These are phyloP conservation scores for Hesperophylax magnus DNA, from an alignment of 1,140 invertebrate species.

Conservation along the genomic window DNA sequence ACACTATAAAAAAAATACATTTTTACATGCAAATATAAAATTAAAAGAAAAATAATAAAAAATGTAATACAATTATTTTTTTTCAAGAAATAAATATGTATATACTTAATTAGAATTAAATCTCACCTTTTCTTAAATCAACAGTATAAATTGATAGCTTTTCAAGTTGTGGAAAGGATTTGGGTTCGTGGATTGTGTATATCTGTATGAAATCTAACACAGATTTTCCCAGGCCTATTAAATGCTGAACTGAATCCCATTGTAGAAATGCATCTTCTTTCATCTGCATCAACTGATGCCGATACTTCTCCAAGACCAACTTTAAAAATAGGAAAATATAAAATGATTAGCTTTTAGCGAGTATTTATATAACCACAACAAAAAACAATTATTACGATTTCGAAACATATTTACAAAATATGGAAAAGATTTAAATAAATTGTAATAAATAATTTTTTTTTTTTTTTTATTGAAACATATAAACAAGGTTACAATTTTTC, in stretches of 20 bases:
- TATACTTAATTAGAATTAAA: slow-evolving; percentile 10
- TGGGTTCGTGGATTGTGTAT: slow-evolving; percentile 64
- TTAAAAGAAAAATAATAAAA: slow-evolving; percentile 12
- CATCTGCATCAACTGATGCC: slow-evolving; percentile 61
- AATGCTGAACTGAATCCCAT: slow-evolving; percentile 60
- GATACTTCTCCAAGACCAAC: slow-evolving; percentile 66
- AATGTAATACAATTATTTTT: no score
- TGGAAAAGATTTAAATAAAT: no score
- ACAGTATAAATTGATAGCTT: slow-evolving; percentile 59
- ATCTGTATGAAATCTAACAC: slow-evolving; percentile 64
- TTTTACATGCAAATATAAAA: not conserved
- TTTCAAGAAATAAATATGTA: slow-evolving; percentile 5
- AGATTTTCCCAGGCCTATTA: slow-evolving; percentile 64
- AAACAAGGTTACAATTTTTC: no score
- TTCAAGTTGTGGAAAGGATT: slow-evolving; percentile 61
- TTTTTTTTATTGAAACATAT: no score
- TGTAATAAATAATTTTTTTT: no score
- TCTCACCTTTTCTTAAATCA: slow-evolving; percentile 64
- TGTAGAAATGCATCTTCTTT: slow-evolving; percentile 60
- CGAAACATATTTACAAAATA: no score
- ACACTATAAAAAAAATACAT: slow-evolving; percentile 58
- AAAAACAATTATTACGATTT: no score
- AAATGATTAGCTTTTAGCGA: no score
- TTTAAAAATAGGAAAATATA: slow-evolving; percentile 47
- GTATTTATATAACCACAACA: no score